Percentiles rank a stretch among this genome's conserved stretches.
Conservation (phyloP, 2,888 invertebrate genomes). For the Zootermopsis nevadensis region DNA sequence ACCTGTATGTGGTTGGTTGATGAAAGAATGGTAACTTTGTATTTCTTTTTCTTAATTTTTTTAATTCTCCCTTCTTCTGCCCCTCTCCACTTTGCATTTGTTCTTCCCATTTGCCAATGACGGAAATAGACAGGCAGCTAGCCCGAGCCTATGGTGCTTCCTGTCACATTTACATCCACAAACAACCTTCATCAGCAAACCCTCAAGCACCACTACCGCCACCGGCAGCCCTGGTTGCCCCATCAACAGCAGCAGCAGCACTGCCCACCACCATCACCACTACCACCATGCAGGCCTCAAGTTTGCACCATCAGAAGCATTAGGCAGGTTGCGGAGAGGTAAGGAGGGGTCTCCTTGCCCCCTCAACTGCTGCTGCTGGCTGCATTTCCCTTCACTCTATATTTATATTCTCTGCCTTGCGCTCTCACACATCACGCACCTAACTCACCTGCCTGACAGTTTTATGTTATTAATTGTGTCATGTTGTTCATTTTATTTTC, state of each 20-base stretch:
- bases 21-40: slow-evolving; percentile 37
- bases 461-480: slow-evolving; percentile 3
- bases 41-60: slow-evolving; percentile 39
- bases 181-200: slow-evolving; percentile 56
- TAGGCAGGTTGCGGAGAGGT: slow-evolving; percentile 52
- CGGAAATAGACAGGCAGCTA: slow-evolving; percentile 59
- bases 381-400: slow-evolving; percentile 2
- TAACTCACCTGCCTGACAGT: slow-evolving; percentile 10
- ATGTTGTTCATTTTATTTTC: slow-evolving; percentile 22
- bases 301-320: slow-evolving; percentile 47
- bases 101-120: slow-evolving; percentile 39
- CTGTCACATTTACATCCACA: slow-evolving; percentile 61
- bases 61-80: slow-evolving; percentile 32
- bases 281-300: slow-evolving; percentile 45
- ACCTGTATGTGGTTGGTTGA: slow-evolving; percentile 23
- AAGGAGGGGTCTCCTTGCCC: slow-evolving; percentile 43
- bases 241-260: slow-evolving; percentile 41
- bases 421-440: slow-evolving; percentile 21
- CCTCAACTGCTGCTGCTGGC: slow-evolving; percentile 38
- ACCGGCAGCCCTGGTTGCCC: slow-evolving; percentile 44
- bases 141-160: slow-evolving; percentile 63
- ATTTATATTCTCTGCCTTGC: slow-evolving; percentile 15
- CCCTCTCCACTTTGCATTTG: slow-evolving; percentile 4
- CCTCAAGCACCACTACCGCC: slow-evolving; percentile 55
- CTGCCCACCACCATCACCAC: slow-evolving; percentile 27